These are phyloP conservation scores for Amphiprion ocellaris DNA, from an alignment of 2,113 vertebrate genomes.

Conservation along the genomic window DNA sequence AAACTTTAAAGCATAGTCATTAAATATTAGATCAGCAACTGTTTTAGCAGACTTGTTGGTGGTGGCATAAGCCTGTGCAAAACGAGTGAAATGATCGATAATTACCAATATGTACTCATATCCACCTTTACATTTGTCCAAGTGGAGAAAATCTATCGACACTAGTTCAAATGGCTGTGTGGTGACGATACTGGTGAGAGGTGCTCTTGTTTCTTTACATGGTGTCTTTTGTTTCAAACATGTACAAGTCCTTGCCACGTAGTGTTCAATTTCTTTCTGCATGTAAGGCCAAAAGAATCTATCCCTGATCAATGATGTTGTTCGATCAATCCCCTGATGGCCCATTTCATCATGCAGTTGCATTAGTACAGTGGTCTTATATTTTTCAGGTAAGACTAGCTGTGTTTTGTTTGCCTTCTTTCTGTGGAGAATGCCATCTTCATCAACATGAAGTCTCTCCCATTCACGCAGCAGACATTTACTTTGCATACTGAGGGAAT, in stretches of 20 bases:
- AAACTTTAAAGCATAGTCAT: no score
- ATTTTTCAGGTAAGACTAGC: background rate
- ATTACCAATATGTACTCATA: slow-evolving; percentile 15
- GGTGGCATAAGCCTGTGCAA: background rate
- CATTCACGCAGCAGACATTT: no score
- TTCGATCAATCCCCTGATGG: background rate
- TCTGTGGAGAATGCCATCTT: no score
- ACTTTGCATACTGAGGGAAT: no score
- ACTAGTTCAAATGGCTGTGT: slow-evolving; percentile 1
- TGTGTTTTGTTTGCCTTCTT: background rate
- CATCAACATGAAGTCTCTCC: no score
- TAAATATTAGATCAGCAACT: no score
- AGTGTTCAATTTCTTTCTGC: slow-evolving; percentile 3
- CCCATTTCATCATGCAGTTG: slow-evolving; percentile 7
- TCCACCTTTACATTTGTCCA: background rate
- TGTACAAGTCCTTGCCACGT: background rate
- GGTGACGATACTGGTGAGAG: background rate
- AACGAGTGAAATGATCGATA: slow-evolving; percentile 11
- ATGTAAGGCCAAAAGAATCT: background rate
- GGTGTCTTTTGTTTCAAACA: background rate
- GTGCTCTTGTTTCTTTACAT: background rate
- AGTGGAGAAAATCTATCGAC: background rate
- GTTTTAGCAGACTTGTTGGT: no score
- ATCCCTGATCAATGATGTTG: background rate
- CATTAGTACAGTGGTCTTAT: background rate